Conservation (phyloP, 1,140 invertebrate genomes). For the Diachasma alloeum region DNA sequence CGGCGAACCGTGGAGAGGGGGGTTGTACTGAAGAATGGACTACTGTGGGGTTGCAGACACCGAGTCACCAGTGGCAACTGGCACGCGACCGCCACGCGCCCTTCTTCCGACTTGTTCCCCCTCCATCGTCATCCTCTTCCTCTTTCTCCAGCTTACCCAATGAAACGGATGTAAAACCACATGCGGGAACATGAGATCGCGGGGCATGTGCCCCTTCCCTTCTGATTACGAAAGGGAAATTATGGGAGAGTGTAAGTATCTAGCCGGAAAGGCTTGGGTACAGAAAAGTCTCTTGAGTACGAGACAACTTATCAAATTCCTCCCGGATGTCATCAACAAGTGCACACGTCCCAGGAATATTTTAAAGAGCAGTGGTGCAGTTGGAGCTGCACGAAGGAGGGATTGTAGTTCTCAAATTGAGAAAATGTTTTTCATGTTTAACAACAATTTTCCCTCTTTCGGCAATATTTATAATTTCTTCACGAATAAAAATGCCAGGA, state of each 20-base stretch:
- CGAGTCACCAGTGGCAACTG: constrained; percentile 49
- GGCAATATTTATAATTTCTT: too few relatives aligned
- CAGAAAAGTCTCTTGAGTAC: neutral
- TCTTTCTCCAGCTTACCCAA: neutral
- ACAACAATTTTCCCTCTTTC: too few relatives aligned
- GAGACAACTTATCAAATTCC: neutral
- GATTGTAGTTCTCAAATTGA: too few relatives aligned
- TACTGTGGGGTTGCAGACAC: constrained; percentile 43
- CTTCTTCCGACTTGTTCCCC: constrained; percentile 31
- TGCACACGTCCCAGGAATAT: neutral
- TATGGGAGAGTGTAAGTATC: neutral
- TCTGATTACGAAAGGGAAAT: constrained; percentile 17
- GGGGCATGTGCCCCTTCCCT: constrained; percentile 12
- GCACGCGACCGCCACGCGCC: constrained; percentile 59
- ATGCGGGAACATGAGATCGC: neutral
- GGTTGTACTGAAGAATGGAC: neutral
- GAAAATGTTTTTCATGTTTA: too few relatives aligned
- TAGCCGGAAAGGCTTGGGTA: constrained; percentile 1
- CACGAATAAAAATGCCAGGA: too few relatives aligned
- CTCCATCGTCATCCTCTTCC: constrained; percentile 19
- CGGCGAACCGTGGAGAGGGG: neutral
- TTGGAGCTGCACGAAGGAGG: too few relatives aligned
- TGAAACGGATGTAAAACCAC: constrained; percentile 19
- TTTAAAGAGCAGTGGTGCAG: too few relatives aligned
- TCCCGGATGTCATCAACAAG: neutral